Conservation (phyloP, 2,797 vertebrate genomes). For the Helarctos malayanus region DNA sequence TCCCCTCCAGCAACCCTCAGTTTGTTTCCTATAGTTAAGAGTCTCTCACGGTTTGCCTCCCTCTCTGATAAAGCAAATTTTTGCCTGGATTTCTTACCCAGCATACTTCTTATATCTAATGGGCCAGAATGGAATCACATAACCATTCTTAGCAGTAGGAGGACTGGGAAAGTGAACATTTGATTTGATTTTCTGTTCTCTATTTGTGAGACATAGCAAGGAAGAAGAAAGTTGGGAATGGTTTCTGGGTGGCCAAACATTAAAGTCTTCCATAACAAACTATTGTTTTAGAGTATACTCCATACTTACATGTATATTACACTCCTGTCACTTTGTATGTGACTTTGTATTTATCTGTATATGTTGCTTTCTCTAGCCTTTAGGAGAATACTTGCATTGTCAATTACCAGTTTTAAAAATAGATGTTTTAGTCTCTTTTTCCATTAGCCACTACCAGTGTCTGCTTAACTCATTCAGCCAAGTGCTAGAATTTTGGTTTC, state of each 20-base stretch:
- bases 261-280: not conserved
- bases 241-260: not conserved
- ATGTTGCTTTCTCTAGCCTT: not conserved
- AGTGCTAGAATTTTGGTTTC: slow-evolving; percentile 65
- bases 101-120: not conserved
- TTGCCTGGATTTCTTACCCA: not conserved
- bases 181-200: not conserved
- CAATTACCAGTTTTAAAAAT: not conserved
- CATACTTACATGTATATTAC: not conserved
- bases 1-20: not conserved
- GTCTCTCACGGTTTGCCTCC: not conserved
- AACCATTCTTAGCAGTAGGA: not conserved
- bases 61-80: not conserved
- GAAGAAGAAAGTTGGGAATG: not conserved
- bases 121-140: not conserved
- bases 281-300: not conserved
- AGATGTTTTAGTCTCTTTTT: slow-evolving; percentile 32
- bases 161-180: not conserved
- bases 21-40: not conserved
- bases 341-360: not conserved
- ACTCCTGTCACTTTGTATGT: not conserved
- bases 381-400: not conserved
- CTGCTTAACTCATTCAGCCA: slow-evolving; percentile 39
- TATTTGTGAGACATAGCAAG: not conserved
- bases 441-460: not conserved